Evolutionary conservation across 2,113 vertebrate species (phyloP).

Genomic region (Uria lomvia): DNA sequence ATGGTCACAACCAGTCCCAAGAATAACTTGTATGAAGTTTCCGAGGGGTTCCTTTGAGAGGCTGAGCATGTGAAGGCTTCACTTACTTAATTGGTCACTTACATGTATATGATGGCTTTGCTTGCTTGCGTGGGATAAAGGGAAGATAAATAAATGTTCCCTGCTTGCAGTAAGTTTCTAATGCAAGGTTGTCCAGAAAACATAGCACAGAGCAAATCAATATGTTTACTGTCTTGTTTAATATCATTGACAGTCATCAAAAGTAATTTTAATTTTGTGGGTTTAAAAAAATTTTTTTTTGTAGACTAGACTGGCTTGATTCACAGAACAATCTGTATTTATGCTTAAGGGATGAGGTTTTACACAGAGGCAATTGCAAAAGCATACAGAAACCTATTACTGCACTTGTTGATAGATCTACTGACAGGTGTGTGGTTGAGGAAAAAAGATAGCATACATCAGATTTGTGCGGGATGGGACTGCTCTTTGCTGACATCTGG

Average conservation of each 20-base stretch:
- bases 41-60: not conserved
- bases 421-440: constrained; percentile 22
- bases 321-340: not conserved
- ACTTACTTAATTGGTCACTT: not conserved
- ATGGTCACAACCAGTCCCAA: not conserved
- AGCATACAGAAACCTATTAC: not conserved
- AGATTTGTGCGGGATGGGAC: not conserved
- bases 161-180: not conserved
- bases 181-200: not conserved
- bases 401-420: not conserved
- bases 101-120: not conserved
- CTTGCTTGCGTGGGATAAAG: not conserved
- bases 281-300: not conserved
- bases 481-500: constrained; percentile 34
- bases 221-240: not conserved
- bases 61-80: not conserved
- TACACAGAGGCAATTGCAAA: not conserved
- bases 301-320: not conserved
- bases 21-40: not conserved
- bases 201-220: not conserved
- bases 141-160: not conserved
- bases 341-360: not conserved
- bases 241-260: not conserved
- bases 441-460: not conserved
- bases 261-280: not conserved